Conservation (phyloP, 37 sponge, comb jelly and placozoan species). For the Ephydatia muelleri region DNA sequence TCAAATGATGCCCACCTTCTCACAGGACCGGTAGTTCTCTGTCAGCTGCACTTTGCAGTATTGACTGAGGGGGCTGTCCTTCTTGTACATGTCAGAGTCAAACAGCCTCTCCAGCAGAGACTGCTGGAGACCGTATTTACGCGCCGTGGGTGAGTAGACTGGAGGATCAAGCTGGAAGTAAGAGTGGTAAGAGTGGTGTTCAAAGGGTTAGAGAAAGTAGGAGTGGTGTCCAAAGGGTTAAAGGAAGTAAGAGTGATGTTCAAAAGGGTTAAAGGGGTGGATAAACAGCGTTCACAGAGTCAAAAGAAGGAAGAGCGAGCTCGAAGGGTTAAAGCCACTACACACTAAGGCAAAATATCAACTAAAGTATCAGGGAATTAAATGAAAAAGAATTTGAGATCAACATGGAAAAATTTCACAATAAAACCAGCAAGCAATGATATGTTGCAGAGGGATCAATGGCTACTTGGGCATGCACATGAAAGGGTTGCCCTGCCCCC, state of each 20-base stretch:
- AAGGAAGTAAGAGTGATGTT: neutral
- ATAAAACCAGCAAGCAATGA: neutral
- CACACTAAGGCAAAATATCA: too few relatives aligned
- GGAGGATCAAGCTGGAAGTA: slow-evolving; percentile 64
- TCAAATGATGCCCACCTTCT: slow-evolving; percentile 24
- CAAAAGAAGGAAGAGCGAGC: too few relatives aligned
- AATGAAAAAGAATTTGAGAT: neutral
- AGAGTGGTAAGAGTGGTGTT: neutral
- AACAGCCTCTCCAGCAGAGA: slow-evolving; percentile 86
- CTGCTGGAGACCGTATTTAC: slow-evolving; percentile 65
- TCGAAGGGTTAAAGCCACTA: too few relatives aligned
- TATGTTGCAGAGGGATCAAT: neutral
- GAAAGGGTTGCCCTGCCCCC: neutral
- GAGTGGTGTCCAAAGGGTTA: too few relatives aligned
- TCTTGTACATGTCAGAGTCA: slow-evolving; percentile 59
- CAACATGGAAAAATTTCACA: neutral
- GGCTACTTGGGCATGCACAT: too few relatives aligned
- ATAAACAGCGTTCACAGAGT: too few relatives aligned
- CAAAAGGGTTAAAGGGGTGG: too few relatives aligned
- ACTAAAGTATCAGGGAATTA: too few relatives aligned
- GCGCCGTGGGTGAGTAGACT: slow-evolving; percentile 68
- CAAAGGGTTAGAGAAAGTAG: neutral
- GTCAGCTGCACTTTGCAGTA: slow-evolving; percentile 70
- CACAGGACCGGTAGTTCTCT: slow-evolving; percentile 81
- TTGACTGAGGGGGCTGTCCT: slow-evolving; percentile 37